A percentile compares a stretch with the other conserved stretches of the same genome.
These are phyloP conservation scores for Chaitophorus viminalis DNA, from an alignment of 2,888 invertebrate species.

Conservation along the genomic window DNA sequence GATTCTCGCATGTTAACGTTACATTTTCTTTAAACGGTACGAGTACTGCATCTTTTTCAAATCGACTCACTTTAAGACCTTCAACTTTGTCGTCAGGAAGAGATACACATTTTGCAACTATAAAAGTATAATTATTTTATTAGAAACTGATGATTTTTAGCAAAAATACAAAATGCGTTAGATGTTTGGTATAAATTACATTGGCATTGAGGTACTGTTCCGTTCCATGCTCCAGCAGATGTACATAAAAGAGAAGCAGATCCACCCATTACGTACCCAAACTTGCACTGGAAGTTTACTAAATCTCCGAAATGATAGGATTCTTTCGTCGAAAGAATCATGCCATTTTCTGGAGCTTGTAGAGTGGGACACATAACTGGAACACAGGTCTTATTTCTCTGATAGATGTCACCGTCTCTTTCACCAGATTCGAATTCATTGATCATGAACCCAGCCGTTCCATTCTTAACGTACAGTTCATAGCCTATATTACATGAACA, in stretches of 20 bases:
- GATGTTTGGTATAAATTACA: conserved; percentile 73
- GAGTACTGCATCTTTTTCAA: conserved; percentile 83
- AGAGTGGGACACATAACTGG: conserved; percentile 88
- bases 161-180: conserved; percentile 3
- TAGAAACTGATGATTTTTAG: background rate
- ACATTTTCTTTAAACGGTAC: conserved; percentile 92
- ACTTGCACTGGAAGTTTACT: conserved; percentile 91
- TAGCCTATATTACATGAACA: conserved; percentile 93
- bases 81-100: conserved; percentile 89
- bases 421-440: conserved; percentile 86
- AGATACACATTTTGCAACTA: conserved; percentile 90
- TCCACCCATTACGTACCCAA: conserved; percentile 93
- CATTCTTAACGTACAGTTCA: conserved; percentile 86
- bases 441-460: conserved; percentile 87
- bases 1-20: conserved; percentile 81
- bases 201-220: conserved; percentile 90
- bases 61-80: conserved; percentile 80
- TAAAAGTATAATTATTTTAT: conserved; percentile 65
- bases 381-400: conserved; percentile 94
- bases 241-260: conserved; percentile 86
- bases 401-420: conserved; percentile 87
- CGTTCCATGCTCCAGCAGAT: conserved; percentile 93
- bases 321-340: conserved; percentile 81
- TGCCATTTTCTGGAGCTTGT: conserved; percentile 84
- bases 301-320: conserved; percentile 90